Base-by-base conservation (phyloP, 2,888 invertebrate species). In the Drosophila niveifrons region DNA sequence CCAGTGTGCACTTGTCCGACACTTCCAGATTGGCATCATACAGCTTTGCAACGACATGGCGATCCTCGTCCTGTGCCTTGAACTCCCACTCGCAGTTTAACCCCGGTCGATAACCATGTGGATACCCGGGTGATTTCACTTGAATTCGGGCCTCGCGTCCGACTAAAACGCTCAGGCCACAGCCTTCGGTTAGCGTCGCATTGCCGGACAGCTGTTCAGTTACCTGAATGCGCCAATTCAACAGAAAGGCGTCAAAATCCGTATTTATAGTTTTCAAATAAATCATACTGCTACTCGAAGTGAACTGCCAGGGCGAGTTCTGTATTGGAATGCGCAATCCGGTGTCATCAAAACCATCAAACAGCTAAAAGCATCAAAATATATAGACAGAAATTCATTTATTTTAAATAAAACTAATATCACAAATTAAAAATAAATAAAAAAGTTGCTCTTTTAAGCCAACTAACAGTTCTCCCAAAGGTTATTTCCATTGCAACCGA, bases 1-100 rank as follows among this genome's bases (percentile, higher is more conserved):
- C 97, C 1, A 93, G 92, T 9, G 89, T 72, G 86, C 97, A 97
- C 1, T 78, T 2, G 1, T 61, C 0, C 66, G 13, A 0, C 90
- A 88, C 93, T 92, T 96, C 96, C 3, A 97, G 75, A 63, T 94
- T 92, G 48, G 96, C 92, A 0, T 93, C 92, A 0, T 80, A 52
- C 80, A 97, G 94, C 18, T 82, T 82, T 13, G 97, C 76, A 50
- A 88, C 90, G 17, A 97, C 91, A 83, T 96, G 96, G 53, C 94
- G 93, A 23, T 95, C 94, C 0, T 93, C 91, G 50, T 85, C 78
- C 0, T 92, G 90, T 0, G 96, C 92, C 66, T 94, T 93, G 61
- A 96, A 94, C 7, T 94, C 93, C 98, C 98, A 98, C 76, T 94
- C 94, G 89, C 98, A 98, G 53, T 94, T 92, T 29, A 96, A 89